phyloP scores from a whole-genome alignment of 2,888 invertebrate species.

The Kuschelorhynchus macadamiae region DNA sequence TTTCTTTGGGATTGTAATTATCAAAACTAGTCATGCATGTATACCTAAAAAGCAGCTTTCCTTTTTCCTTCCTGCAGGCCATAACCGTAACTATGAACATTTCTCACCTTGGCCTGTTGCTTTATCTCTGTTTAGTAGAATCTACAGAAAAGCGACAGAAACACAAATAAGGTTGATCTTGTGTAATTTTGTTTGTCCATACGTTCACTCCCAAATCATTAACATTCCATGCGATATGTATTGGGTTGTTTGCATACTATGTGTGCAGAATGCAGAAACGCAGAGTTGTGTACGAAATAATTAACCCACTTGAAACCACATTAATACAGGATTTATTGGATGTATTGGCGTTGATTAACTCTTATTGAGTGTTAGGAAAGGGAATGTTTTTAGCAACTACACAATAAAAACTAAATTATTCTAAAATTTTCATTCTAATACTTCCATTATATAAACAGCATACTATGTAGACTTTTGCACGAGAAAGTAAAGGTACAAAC shows the following conservation, averaged over 20 bases:
- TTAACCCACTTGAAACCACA: slow-evolving; percentile 14
- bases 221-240: slow-evolving; percentile 25
- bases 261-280: slow-evolving; percentile 29
- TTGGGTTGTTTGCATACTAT: slow-evolving; percentile 18
- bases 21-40: slow-evolving; percentile 7
- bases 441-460: too few species aligned
- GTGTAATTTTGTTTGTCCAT: slow-evolving; percentile 35
- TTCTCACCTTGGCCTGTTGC: slow-evolving; percentile 16
- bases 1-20: background rate
- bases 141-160: slow-evolving; percentile 5
- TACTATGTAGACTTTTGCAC: too few species aligned
- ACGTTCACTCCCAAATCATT: slow-evolving; percentile 37
- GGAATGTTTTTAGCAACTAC: background rate
- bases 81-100: slow-evolving; percentile 16
- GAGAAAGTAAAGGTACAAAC: too few species aligned
- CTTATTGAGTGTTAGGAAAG: background rate
- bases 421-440: too few species aligned
- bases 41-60: slow-evolving; percentile 31
- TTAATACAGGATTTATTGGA: slow-evolving; percentile 10
- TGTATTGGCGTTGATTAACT: slow-evolving; percentile 11
- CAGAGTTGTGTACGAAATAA: slow-evolving; percentile 11
- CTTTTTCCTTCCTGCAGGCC: slow-evolving; percentile 39
- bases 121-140: background rate
- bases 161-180: slow-evolving; percentile 17
- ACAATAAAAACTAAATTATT: too few species aligned